Conservation (phyloP, 1,140 invertebrate species). For the Aphis craccivora region DNA sequence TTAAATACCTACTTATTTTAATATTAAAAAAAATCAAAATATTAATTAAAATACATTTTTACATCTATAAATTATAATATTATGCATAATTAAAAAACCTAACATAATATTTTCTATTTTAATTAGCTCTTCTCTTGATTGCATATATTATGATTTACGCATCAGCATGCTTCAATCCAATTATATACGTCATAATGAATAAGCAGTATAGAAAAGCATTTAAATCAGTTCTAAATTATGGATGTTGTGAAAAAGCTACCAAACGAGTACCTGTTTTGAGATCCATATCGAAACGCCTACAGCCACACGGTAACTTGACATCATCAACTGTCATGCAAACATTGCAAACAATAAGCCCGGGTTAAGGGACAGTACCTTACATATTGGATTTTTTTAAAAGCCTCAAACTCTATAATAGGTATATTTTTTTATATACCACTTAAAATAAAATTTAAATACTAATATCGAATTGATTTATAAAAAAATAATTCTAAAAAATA, state of each 20-base stretch:
- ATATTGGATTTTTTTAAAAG: neutral
- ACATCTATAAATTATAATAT: neutral
- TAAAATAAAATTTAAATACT: neutral
- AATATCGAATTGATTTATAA: neutral
- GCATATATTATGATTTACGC: constrained; percentile 69
- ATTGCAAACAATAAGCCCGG: neutral
- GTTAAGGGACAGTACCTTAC: neutral
- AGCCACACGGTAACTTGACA: constrained; percentile 42
- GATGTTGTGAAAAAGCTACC: constrained; percentile 19
- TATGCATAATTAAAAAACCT: neutral
- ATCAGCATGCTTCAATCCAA: constrained; percentile 69
- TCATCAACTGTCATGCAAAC: neutral
- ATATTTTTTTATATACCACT: neutral
- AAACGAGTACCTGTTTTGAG: constrained; percentile 38
- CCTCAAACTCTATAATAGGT: neutral
- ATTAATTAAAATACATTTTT: neutral
- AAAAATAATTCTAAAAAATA: neutral
- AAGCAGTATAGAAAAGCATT: constrained; percentile 69
- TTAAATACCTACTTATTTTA: neutral
- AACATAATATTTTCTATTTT: neutral
- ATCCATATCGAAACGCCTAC: constrained; percentile 40
- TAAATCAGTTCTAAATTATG: constrained; percentile 64
- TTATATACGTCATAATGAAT: constrained; percentile 72
- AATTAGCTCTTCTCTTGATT: constrained; percentile 67
- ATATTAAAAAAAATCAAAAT: neutral